Evolutionary conservation across 2,888 invertebrate species (phyloP).

Genomic region (Heteromurus nitidus): DNA sequence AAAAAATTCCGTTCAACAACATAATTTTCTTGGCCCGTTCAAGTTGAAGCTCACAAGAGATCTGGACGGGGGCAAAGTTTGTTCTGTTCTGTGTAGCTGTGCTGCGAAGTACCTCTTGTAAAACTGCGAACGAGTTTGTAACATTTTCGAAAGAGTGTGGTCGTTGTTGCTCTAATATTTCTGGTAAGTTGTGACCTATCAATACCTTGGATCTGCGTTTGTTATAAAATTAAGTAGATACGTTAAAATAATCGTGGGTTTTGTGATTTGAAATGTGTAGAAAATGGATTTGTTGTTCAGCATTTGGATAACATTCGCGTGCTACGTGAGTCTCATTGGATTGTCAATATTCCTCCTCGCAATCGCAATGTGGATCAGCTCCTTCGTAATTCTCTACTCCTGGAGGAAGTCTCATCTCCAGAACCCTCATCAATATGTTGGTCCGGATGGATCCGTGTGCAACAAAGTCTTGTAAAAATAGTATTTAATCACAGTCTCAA

Average conservation of each 20-base stretch:
- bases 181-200: not conserved
- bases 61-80: no score
- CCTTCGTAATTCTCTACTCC: constrained; percentile 67
- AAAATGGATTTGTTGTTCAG: constrained; percentile 62
- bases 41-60: no score
- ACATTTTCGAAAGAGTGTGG: not conserved
- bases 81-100: no score
- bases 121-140: no score
- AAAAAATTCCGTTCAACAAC: no score
- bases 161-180: not conserved
- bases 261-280: not conserved
- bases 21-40: no score
- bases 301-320: constrained; percentile 66
- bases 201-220: not conserved
- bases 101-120: no score
- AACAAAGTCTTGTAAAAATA: constrained; percentile 36
- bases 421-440: not conserved
- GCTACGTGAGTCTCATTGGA: constrained; percentile 64
- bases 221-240: not conserved
- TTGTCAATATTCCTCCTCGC: constrained; percentile 65
- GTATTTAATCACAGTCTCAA: no score
- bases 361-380: constrained; percentile 66
- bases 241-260: not conserved
- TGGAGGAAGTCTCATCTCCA: constrained; percentile 69
- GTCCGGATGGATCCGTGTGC: constrained; percentile 15